Evolutionary conservation across 2,113 vertebrate genomes (phyloP).

Genomic region (Emydocephalus ijimae): DNA sequence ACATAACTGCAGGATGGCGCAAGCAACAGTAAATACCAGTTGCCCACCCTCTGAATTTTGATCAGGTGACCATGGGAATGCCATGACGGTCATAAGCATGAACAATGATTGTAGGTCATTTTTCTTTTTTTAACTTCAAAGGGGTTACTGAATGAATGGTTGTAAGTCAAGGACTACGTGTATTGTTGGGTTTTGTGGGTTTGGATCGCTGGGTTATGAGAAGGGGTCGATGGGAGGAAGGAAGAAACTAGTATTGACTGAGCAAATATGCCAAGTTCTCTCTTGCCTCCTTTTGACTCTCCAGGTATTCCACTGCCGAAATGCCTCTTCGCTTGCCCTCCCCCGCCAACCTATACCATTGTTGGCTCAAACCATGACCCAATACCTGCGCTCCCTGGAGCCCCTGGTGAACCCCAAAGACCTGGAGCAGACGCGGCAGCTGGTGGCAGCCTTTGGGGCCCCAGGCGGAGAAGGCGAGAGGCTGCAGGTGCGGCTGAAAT

Average conservation of each 20-base stretch:
- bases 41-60: background rate
- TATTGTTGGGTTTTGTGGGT: background rate
- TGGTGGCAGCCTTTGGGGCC: slow-evolving; percentile 69
- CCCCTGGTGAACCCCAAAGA: slow-evolving; percentile 76
- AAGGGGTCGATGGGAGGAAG: background rate
- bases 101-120: background rate
- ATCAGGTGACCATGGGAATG: too few relatives aligned
- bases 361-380: slow-evolving; percentile 70
- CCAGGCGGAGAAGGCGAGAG: slow-evolving; percentile 65
- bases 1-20: background rate
- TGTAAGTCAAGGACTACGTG: background rate
- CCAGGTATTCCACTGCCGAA: background rate
- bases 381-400: slow-evolving; percentile 74
- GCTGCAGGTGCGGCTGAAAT: slow-evolving; percentile 74
- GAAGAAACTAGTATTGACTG: background rate
- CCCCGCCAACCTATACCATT: slow-evolving; percentile 75
- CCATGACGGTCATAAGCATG: background rate
- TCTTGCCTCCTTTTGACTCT: background rate
- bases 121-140: background rate
- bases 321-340: slow-evolving; percentile 49
- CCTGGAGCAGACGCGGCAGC: slow-evolving; percentile 70
- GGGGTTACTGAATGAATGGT: background rate
- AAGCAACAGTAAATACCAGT: background rate
- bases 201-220: background rate
- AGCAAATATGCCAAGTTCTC: too few relatives aligned